Conservation (phyloP, 2,113 vertebrate species). For the Psettodes erumei region DNA sequence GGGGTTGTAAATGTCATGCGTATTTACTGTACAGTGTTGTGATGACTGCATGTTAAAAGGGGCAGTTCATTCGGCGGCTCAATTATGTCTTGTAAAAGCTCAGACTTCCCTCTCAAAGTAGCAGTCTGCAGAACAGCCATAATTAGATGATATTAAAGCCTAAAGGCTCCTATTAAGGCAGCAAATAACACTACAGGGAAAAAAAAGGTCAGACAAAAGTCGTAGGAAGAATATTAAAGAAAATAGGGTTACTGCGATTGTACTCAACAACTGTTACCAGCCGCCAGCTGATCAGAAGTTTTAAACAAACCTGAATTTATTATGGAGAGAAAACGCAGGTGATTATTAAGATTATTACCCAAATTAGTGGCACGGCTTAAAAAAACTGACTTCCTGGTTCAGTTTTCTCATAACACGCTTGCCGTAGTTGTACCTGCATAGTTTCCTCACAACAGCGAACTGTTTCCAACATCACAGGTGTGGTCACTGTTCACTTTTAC, state of each 20-base stretch:
- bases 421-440: neutral
- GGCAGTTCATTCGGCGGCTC: conserved; percentile 24
- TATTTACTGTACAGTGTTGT: conserved; percentile 34
- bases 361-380: neutral
- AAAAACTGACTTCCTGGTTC: neutral
- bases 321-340: neutral
- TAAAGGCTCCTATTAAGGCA: neutral
- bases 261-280: neutral
- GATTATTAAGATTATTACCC: neutral
- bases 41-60: conserved; percentile 36
- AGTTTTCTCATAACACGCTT: too few species aligned
- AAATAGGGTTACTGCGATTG: too few species aligned
- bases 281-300: neutral
- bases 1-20: conserved; percentile 66
- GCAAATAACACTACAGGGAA: neutral
- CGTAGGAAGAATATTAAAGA: neutral
- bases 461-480: neutral
- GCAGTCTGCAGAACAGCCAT: neutral
- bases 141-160: neutral
- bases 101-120: neutral
- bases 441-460: neutral
- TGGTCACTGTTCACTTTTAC: neutral
- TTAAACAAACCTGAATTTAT: neutral
- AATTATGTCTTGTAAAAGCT: conserved; percentile 19
- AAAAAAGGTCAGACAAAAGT: neutral